A percentile compares a stretch with the other conserved stretches of the same genome.
phyloP scores from a whole-genome alignment of 2,797 vertebrate species.

The Spinus pinus region DNA sequence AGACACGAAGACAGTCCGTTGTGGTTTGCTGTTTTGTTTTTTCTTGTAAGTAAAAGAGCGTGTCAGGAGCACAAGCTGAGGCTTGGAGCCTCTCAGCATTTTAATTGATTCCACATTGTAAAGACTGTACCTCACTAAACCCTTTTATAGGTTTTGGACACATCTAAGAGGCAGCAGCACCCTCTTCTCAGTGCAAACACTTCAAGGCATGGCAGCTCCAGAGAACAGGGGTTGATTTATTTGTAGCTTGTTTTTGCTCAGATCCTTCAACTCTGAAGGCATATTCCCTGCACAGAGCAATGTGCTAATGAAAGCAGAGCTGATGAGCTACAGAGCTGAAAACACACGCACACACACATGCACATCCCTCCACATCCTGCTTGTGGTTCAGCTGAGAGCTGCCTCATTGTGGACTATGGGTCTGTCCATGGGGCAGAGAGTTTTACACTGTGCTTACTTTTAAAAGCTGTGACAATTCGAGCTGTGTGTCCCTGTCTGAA shows the following conservation, averaged over 20 bases:
- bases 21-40: neutral
- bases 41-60: neutral
- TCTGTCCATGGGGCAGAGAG: neutral
- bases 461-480: neutral
- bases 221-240: neutral
- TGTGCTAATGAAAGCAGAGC: slow-evolving; percentile 11
- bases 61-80: neutral
- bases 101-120: slow-evolving; percentile 17
- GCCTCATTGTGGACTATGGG: neutral
- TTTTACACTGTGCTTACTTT: neutral
- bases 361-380: neutral
- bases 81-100: neutral
- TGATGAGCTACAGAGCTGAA: neutral
- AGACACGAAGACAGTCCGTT: neutral
- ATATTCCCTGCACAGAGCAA: neutral
- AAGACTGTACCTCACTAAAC: neutral
- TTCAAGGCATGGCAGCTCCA: neutral
- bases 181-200: neutral
- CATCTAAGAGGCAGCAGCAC: neutral
- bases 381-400: neutral
- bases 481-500: neutral
- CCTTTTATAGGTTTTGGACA: neutral
- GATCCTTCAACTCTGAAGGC: neutral
- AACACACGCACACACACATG: too few species aligned
- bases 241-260: neutral